These are phyloP conservation scores for Mormoops blainvillei DNA, from an alignment of 2,113 vertebrate species.

Conservation along the genomic window DNA sequence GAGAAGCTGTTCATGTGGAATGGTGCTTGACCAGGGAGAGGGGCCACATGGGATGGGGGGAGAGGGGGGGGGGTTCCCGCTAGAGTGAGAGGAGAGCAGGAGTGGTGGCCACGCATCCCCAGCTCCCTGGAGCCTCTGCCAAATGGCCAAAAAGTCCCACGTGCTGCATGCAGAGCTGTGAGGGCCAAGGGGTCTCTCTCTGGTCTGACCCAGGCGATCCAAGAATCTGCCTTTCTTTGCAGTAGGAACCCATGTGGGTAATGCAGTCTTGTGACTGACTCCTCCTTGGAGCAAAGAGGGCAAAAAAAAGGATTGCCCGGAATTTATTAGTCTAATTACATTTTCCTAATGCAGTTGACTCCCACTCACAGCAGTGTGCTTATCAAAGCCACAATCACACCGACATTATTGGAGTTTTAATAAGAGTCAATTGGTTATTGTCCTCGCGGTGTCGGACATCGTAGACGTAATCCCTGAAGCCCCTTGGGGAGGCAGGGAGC, in stretches of 20 bases:
- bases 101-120: neutral
- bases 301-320: constrained; percentile 2
- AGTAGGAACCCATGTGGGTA: neutral
- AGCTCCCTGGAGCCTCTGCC: neutral
- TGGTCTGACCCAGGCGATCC: neutral
- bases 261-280: neutral
- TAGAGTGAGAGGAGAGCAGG: neutral
- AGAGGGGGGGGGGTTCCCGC: neutral
- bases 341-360: constrained; percentile 75
- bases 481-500: neutral
- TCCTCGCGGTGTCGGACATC: neutral
- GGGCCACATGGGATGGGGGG: neutral
- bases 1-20: neutral
- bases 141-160: rapidly evolving
- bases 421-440: constrained; percentile 62
- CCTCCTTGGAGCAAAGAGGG: neutral
- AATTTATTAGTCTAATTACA: constrained; percentile 78
- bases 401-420: constrained; percentile 58
- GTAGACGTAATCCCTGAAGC: neutral
- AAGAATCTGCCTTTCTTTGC: neutral
- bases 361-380: neutral
- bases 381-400: constrained; percentile 65
- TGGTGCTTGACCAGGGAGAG: neutral
- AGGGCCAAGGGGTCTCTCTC: rapidly evolving
- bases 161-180: rapidly evolving